A percentile compares a stretch with the other conserved stretches of the same genome.
These are phyloP conservation scores for Pheucticus melanocephalus DNA, from an alignment of 2,113 vertebrate species.

Conservation along the genomic window DNA sequence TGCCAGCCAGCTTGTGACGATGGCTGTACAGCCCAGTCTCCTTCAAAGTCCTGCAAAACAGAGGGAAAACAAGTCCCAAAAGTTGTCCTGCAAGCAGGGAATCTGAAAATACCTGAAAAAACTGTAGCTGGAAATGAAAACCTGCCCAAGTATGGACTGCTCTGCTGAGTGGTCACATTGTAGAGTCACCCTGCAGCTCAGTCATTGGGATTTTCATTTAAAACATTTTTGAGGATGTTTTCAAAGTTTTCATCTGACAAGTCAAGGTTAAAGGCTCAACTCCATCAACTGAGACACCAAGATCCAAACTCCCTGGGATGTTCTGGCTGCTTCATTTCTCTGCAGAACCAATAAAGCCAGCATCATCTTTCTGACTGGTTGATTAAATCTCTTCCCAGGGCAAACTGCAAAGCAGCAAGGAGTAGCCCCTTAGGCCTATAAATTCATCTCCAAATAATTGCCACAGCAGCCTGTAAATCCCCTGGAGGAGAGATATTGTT, in stretches of 20 bases:
- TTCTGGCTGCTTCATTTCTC: conserved; percentile 15
- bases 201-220: not conserved
- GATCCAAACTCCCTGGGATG: conserved; percentile 10
- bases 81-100: not conserved
- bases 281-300: conserved; percentile 1
- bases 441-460: conserved; percentile 20
- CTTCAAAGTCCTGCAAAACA: conserved; percentile 83
- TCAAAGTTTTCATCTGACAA: conserved; percentile 26
- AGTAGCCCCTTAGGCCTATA: not conserved
- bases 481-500: not conserved
- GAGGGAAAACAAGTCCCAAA: not conserved
- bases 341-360: not conserved
- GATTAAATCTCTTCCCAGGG: conserved; percentile 12
- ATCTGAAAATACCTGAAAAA: not conserved
- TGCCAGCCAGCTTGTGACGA: conserved; percentile 89
- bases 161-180: not conserved
- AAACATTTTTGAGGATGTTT: not conserved
- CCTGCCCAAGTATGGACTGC: not conserved
- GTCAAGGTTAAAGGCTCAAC: conserved; percentile 44
- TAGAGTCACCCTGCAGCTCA: not conserved
- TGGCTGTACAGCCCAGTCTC: conserved; percentile 90
- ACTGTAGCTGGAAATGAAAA: conserved; percentile 17
- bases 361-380: conserved; percentile 38
- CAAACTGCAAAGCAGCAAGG: not conserved
- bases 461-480: not conserved